Percentiles rank a stretch among this genome's conserved stretches.
These are phyloP conservation scores for Drosophila sechellia DNA, from an alignment of 1,140 invertebrate species.

Conservation along the genomic window DNA sequence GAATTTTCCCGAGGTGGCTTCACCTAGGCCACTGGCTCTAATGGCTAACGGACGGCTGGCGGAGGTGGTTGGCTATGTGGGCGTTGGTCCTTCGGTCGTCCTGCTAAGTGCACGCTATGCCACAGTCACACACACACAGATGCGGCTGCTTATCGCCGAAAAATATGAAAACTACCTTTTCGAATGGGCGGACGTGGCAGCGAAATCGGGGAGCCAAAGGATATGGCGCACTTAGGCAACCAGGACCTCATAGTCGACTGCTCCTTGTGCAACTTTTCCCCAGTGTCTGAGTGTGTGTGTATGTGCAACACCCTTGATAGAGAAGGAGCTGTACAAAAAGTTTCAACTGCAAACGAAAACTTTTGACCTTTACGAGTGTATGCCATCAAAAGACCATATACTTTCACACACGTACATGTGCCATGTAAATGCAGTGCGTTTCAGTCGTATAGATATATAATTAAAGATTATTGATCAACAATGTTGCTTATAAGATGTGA, in stretches of 20 bases:
- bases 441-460: not conserved
- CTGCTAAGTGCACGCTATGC: constrained; percentile 63
- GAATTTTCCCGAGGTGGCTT: constrained; percentile 17
- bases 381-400: constrained; percentile 31
- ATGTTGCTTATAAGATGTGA: too few species aligned
- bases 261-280: constrained; percentile 32
- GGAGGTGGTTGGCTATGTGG: constrained; percentile 10
- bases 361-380: constrained; percentile 73
- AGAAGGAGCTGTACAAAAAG: constrained; percentile 73
- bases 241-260: constrained; percentile 30
- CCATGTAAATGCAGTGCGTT: not conserved
- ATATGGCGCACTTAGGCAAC: constrained; percentile 65
- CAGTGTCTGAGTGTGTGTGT: not conserved
- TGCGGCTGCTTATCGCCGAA: constrained; percentile 69
- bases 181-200: constrained; percentile 44
- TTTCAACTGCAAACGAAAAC: constrained; percentile 79
- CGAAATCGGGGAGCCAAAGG: constrained; percentile 33
- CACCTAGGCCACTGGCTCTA: constrained; percentile 42
- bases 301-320: constrained; percentile 66
- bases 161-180: constrained; percentile 81
- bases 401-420: constrained; percentile 5
- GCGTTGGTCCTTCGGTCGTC: constrained; percentile 25
- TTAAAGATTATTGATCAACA: too few species aligned
- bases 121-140: constrained; percentile 4
- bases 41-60: constrained; percentile 19